Evolutionary conservation across 2,888 invertebrate genomes (phyloP).

Genomic region (Stictocephala bisonia): DNA sequence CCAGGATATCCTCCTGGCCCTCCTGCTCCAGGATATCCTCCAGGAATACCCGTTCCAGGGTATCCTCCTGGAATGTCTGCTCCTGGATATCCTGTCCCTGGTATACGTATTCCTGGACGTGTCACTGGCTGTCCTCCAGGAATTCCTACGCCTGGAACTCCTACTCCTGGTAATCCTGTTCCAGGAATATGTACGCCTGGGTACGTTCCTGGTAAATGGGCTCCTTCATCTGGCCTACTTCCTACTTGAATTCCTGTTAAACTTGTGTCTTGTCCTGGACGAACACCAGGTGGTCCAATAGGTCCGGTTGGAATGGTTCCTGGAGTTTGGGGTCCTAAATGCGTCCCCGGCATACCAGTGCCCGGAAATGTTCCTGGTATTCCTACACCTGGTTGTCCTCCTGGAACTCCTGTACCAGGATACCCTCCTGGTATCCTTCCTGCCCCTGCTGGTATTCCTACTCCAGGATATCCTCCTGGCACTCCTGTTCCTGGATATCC

Average conservation of each 20-base stretch:
- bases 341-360: constrained; percentile 35
- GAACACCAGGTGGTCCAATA: constrained; percentile 48
- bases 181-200: no score
- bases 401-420: constrained; percentile 29
- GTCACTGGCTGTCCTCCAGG: constrained; percentile 29
- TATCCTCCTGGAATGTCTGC: constrained; percentile 35
- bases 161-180: constrained; percentile 20
- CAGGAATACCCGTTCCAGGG: constrained; percentile 56
- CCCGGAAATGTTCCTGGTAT: constrained; percentile 46
- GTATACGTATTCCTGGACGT: constrained; percentile 39
- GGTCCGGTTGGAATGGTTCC: constrained; percentile 6
- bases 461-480: constrained; percentile 48
- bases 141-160: constrained; percentile 49
- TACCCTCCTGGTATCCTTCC: constrained; percentile 35
- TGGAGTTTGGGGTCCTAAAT: no score
- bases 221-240: no score
- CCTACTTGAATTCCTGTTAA: no score
- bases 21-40: constrained; percentile 38
- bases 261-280: no score
- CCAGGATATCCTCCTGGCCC: constrained; percentile 16
- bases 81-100: constrained; percentile 40
- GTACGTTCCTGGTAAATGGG: constrained; percentile 47
- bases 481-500: constrained; percentile 44
- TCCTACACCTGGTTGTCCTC: constrained; percentile 48
- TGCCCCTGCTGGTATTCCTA: constrained; percentile 48